A percentile compares a stretch with the other conserved stretches of the same genome.
Conservation (phyloP, 2,113 vertebrate genomes). For the Zingel zingel region DNA sequence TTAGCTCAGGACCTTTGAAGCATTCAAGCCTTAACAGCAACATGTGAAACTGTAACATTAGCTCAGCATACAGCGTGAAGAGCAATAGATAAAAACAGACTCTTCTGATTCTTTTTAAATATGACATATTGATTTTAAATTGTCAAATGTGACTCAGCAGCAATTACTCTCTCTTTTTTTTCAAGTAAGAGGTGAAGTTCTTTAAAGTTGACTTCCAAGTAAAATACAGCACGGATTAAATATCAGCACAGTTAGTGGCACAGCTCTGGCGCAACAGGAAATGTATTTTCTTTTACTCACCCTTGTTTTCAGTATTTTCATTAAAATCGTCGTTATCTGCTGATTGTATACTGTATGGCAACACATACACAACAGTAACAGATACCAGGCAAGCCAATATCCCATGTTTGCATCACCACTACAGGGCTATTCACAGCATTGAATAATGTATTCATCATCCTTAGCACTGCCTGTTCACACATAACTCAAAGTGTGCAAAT, state of each 20-base stretch:
- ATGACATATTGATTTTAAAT: not conserved
- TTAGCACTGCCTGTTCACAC: constrained; percentile 1
- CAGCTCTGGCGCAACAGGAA: not conserved
- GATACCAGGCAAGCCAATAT: not conserved
- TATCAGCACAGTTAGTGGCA: not conserved
- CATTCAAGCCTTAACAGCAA: not conserved
- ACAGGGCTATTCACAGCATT: not conserved
- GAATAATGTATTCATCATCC: constrained; percentile 3
- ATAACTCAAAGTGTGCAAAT: not conserved
- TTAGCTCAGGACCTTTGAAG: not conserved
- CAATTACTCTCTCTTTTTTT: not conserved
- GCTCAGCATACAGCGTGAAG: too few species aligned
- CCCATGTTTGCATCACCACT: not conserved
- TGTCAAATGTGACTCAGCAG: not conserved
- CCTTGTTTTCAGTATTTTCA: not conserved
- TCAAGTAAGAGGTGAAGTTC: not conserved
- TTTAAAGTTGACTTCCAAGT: not conserved
- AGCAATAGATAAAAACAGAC: too few species aligned
- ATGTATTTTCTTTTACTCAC: not conserved
- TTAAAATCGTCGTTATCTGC: too few species aligned
- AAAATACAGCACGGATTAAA: not conserved
- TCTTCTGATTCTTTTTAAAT: too few species aligned
- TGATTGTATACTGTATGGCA: too few species aligned
- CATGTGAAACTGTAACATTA: too few species aligned
- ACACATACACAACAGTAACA: not conserved